These are phyloP conservation scores for Saccostrea cuccullata DNA, from an alignment of 1,140 invertebrate species.

Conservation along the genomic window DNA sequence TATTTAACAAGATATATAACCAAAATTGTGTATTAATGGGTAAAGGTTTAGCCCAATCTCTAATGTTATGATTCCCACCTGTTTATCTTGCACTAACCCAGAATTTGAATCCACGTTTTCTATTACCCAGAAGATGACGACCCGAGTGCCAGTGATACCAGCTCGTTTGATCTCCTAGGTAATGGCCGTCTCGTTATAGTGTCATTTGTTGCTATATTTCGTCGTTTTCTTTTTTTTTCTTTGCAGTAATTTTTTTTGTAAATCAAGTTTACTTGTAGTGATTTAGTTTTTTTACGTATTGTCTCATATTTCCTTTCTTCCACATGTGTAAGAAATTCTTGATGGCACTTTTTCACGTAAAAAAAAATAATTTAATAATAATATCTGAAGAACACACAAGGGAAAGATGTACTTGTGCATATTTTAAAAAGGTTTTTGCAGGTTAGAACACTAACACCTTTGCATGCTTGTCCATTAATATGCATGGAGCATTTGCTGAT, in stretches of 20 bases:
- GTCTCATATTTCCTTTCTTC: background rate
- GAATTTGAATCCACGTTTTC: conserved; percentile 14
- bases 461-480: background rate
- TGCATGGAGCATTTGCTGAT: background rate
- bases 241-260: background rate
- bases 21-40: background rate
- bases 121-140: conserved; percentile 35
- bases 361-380: no score
- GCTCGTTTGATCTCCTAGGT: conserved; percentile 25
- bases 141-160: conserved; percentile 1
- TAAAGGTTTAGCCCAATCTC: background rate
- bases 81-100: conserved; percentile 15
- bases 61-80: background rate
- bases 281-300: background rate
- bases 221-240: background rate
- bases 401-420: background rate
- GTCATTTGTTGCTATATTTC: conserved; percentile 29
- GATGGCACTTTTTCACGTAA: background rate
- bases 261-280: conserved; percentile 16
- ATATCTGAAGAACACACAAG: no score
- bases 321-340: background rate
- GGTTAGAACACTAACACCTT: background rate
- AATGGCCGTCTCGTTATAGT: background rate
- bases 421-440: background rate
- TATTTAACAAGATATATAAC: background rate